These are phyloP conservation scores for Lasioglossum baleicum DNA, from an alignment of 1,140 invertebrate species.

Conservation along the genomic window DNA sequence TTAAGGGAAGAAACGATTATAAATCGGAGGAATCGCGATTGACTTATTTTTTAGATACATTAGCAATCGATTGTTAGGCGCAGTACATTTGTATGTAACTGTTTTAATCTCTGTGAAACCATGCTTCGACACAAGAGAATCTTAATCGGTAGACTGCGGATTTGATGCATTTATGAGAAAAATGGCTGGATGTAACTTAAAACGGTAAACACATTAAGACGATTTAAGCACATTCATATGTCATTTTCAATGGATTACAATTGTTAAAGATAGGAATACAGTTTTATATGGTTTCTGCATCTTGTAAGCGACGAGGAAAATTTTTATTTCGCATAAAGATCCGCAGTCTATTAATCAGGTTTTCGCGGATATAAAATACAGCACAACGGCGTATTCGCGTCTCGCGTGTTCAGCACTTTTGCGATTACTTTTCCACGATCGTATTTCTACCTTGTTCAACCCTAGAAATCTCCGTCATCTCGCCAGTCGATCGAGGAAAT, in stretches of 20 bases:
- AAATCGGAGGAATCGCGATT: not conserved
- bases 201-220: too few relatives aligned
- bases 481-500: not conserved
- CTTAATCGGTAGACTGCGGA: too few relatives aligned
- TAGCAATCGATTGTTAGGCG: not conserved
- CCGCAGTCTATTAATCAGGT: too few relatives aligned
- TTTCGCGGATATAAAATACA: not conserved
- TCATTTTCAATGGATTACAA: too few relatives aligned
- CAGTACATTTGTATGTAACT: not conserved
- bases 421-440: constrained; percentile 4
- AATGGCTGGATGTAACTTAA: too few relatives aligned
- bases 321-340: too few relatives aligned
- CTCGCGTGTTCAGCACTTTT: constrained; percentile 1
- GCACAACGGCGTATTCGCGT: not conserved
- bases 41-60: constrained; percentile 19
- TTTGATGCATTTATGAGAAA: too few relatives aligned
- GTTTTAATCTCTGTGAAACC: not conserved
- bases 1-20: not conserved
- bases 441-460: constrained; percentile 1
- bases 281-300: too few relatives aligned
- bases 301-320: too few relatives aligned
- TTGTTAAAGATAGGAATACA: too few relatives aligned
- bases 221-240: too few relatives aligned
- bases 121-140: not conserved
- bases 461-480: not conserved